Conservation (phyloP, 2,888 invertebrate species). For the Microctonus aethiopoides region DNA sequence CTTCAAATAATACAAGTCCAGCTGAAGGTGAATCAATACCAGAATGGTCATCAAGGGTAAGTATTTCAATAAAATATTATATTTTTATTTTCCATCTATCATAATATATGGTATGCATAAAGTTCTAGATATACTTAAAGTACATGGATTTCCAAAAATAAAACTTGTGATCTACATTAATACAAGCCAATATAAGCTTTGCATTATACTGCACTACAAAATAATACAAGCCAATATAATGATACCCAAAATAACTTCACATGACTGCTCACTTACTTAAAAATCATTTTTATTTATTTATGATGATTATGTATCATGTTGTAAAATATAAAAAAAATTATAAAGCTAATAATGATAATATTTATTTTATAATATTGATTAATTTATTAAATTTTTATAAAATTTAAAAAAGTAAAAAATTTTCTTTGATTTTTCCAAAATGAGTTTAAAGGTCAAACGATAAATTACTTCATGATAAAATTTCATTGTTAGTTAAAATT, state of each 20-base stretch:
- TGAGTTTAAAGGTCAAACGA: conserved; percentile 41
- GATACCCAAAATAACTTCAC: conserved; percentile 46
- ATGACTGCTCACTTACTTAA: conserved; percentile 23
- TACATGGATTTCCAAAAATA: conserved; percentile 43
- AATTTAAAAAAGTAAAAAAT: neutral
- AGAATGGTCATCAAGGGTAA: conserved; percentile 61
- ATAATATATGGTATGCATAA: neutral
- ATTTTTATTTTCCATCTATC: neutral
- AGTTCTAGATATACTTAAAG: neutral
- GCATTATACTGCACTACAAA: too few species aligned
- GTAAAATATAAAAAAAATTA: neutral
- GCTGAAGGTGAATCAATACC: conserved; percentile 52
- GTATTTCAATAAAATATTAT: conserved; percentile 3
- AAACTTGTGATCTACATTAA: conserved; percentile 45
- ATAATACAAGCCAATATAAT: too few species aligned
- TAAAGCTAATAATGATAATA: neutral
- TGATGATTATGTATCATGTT: neutral
- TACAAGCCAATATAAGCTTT: conserved; percentile 46
- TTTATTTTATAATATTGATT: neutral
- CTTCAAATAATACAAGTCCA: conserved; percentile 55
- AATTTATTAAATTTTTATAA: neutral
- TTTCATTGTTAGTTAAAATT: neutral
- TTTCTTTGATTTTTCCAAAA: neutral
- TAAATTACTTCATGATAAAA: conserved; percentile 29
- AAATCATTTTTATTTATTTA: conserved; percentile 13